Conservation (phyloP, 2,113 vertebrate genomes). For the Asarcornis scutulata region DNA sequence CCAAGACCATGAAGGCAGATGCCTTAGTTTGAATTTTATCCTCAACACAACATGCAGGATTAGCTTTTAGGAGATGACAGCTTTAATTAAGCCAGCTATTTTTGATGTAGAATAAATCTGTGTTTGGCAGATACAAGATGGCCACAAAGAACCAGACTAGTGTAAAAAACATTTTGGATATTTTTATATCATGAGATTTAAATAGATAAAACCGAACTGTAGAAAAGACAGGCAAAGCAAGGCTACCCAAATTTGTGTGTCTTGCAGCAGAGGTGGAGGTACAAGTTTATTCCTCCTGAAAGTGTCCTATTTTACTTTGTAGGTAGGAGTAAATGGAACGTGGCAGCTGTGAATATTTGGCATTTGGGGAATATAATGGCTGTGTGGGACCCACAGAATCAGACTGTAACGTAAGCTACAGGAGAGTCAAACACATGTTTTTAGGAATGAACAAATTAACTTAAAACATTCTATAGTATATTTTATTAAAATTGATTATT, state of each 20-base stretch:
- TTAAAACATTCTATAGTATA: not conserved
- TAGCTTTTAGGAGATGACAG: not conserved
- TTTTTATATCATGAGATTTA: not conserved
- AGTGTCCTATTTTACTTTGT: not conserved
- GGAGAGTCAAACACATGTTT: not conserved
- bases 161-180: not conserved
- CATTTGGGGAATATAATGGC: not conserved
- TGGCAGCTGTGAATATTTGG: not conserved
- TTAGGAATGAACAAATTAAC: not conserved
- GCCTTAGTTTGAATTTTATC: not conserved
- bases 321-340: not conserved
- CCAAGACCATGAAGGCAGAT: not conserved
- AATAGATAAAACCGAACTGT: not conserved
- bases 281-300: not conserved
- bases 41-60: not conserved
- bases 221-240: not conserved
- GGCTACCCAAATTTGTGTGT: not conserved
- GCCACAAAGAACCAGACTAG: not conserved
- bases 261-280: not conserved
- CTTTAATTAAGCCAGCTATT: not conserved
- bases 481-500: not conserved
- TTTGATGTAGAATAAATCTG: not conserved
- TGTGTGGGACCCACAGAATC: not conserved
- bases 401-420: not conserved
- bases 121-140: not conserved